Conservation (phyloP, 2,888 invertebrate genomes). For the Drosophila conformis region DNA sequence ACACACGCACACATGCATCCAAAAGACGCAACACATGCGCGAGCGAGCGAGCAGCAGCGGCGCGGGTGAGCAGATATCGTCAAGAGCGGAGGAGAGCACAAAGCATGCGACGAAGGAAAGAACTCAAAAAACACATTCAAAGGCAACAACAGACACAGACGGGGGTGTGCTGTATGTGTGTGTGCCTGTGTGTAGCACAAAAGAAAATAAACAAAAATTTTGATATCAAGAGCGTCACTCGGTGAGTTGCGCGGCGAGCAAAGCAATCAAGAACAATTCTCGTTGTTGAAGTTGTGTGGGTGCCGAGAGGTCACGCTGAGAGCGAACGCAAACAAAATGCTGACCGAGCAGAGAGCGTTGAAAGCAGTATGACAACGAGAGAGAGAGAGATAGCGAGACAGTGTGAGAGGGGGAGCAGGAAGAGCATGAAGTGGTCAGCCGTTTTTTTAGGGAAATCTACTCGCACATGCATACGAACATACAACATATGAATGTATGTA, state of each 20-base stretch:
- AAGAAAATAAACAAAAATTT: conserved; percentile 76
- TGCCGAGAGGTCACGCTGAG: conserved; percentile 54
- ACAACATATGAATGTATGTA: conserved; percentile 1
- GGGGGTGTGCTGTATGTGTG: conserved; percentile 36
- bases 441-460: conserved; percentile 55
- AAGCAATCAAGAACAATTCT: conserved; percentile 65
- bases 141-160: conserved; percentile 31
- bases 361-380: conserved; percentile 10
- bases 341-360: conserved; percentile 48
- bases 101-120: conserved; percentile 54
- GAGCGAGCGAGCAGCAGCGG: conserved; percentile 54
- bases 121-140: conserved; percentile 34
- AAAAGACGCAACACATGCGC: conserved; percentile 73
- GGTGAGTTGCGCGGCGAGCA: conserved; percentile 39
- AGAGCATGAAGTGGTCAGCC: conserved; percentile 50
- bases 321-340: conserved; percentile 26
- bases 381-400: not conserved
- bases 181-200: conserved; percentile 49
- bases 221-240: conserved; percentile 58
- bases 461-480: conserved; percentile 4
- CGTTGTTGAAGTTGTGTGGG: conserved; percentile 64
- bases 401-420: not conserved
- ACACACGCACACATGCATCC: conserved; percentile 18
- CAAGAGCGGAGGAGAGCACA: conserved; percentile 49
- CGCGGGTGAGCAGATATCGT: conserved; percentile 24